Conservation (phyloP, 2,888 invertebrate species). For the Dioctria rufipes region DNA sequence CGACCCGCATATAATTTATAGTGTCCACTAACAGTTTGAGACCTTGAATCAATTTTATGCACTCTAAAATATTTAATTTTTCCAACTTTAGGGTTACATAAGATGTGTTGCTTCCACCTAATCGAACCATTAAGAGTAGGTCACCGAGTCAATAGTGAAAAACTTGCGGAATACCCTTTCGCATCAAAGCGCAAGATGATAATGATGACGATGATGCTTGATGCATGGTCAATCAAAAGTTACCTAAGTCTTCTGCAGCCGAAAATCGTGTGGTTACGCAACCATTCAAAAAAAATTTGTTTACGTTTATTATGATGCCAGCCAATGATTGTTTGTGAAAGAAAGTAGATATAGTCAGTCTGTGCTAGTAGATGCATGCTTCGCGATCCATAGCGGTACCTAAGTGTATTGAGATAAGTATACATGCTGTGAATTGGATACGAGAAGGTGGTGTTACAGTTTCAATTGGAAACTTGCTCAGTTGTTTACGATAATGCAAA, state of each 20-base stretch:
- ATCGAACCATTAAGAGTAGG: neutral
- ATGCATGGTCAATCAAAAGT: neutral
- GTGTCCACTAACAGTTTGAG: no score
- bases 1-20: no score
- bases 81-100: no score
- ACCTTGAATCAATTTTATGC: no score
- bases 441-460: neutral
- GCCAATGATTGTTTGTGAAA: conserved; percentile 7
- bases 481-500: conserved; percentile 4
- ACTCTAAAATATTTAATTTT: no score
- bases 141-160: conserved; percentile 20
- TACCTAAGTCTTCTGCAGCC: conserved; percentile 6
- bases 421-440: neutral
- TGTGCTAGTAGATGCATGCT: no score
- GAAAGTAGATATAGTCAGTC: conserved; percentile 5
- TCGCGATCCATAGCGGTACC: no score
- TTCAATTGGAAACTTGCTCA: conserved; percentile 18
- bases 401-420: no score
- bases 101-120: no score
- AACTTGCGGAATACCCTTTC: neutral
- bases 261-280: neutral
- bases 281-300: neutral
- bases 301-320: conserved; percentile 25
- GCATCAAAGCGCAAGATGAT: neutral
- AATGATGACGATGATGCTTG: neutral